Evolutionary conservation across 2,888 invertebrate species (phyloP), one percentile per base, ranked within the genome.

Genomic region (Noctua comes): DNA sequence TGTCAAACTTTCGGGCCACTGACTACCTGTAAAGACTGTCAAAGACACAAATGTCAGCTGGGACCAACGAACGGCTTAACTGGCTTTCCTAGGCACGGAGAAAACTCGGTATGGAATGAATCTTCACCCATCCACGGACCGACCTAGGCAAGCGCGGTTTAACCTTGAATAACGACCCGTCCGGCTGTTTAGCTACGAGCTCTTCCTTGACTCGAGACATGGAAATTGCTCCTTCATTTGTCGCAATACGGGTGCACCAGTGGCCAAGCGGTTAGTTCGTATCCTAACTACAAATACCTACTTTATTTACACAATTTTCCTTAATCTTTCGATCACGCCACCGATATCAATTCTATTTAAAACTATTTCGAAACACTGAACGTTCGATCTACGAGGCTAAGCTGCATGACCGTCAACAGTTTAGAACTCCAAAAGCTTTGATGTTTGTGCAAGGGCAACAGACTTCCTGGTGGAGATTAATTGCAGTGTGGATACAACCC

Each of bases 291-390:
- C 21, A 11, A 71, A 68, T 71, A 31, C 2, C 2, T 31, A 62
- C 8, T 31, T 54, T n/a, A 62, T 51, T 54, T 21, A 18, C 24
- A 36, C 3, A 21, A 27, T 80, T 84, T 84, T 81, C 81, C 81
- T 80, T 40, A 80, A 79, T 62, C 46, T 80, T 62, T 40, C 18
- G 54, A 84, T 31, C 62, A 18, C 16, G 62, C 46, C 27, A 84
- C 43, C 31, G n/a, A 71, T 68, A 81, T 54, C 21, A 16, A 16
- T 16, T 71, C 13, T 51, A 71, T 77, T 68, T 40, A 77, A 57
- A 70, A 48, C 40, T n/a, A 36, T 71, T 62, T 68, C 71, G 54
- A 71, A 84, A 81, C 40, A 51, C 21, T 36, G 8, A 59, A 46
- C 43, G 43, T 59, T 36, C 16, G 24, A 46, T 27, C 21, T 54